phyloP scores from a whole-genome alignment of 2,888 invertebrate species.

The Epinotia nisella region DNA sequence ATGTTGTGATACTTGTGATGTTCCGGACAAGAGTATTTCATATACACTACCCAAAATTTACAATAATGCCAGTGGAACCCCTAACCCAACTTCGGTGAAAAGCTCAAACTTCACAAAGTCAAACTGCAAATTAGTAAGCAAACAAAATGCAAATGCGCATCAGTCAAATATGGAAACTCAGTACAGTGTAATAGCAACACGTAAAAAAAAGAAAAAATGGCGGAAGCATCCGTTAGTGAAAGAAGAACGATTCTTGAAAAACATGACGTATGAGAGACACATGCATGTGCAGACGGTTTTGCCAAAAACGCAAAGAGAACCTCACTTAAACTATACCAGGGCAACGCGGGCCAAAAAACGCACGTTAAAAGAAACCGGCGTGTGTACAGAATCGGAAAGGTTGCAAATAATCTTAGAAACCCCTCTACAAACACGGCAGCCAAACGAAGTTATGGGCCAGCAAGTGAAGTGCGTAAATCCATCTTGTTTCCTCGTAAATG shows the following conservation, averaged over 20 bases:
- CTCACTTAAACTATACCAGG: neutral
- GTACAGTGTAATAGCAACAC: neutral
- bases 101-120: neutral
- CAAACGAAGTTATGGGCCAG: neutral
- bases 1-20: constrained; percentile 12
- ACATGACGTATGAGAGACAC: neutral
- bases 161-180: constrained; percentile 6
- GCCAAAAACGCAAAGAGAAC: neutral
- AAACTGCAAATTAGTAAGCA: neutral
- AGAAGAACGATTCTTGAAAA: neutral
- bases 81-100: neutral
- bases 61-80: neutral
- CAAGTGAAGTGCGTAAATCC: constrained; percentile 7
- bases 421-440: neutral
- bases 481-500: neutral
- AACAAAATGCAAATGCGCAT: neutral
- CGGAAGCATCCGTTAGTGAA: neutral
- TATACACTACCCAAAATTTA: neutral
- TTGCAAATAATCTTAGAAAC: neutral
- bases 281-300: neutral
- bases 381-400: neutral
- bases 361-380: neutral
- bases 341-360: neutral
- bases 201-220: constrained; percentile 6
- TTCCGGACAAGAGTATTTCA: neutral